Evolutionary conservation across 2,113 vertebrate species (phyloP).

Genomic region (Halcyon senegalensis): DNA sequence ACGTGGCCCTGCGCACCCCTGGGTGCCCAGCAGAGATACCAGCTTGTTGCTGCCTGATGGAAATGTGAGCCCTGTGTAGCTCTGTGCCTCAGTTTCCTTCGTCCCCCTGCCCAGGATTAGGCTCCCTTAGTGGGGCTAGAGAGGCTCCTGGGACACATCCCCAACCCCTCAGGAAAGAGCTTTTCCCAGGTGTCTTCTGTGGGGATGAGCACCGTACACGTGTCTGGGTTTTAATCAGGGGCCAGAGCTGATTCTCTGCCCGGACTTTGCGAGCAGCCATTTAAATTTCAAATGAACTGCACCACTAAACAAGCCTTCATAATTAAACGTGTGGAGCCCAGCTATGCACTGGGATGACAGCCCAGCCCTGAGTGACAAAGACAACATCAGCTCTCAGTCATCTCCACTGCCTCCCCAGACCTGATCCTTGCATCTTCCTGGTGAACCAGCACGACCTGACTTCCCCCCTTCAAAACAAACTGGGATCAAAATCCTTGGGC

Average conservation of each 20-base stretch:
- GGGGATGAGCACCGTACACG: accelerated
- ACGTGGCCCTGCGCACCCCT: accelerated
- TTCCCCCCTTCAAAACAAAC: neutral
- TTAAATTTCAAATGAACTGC: neutral
- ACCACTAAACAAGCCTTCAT: neutral
- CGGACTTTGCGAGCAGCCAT: neutral
- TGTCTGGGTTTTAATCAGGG: neutral
- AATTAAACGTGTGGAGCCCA: neutral
- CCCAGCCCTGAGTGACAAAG: neutral
- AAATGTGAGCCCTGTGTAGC: accelerated
- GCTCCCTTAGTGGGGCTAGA: neutral
- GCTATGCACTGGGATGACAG: neutral
- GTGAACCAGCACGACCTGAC: accelerated
- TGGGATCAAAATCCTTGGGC: neutral
- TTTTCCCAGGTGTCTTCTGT: neutral
- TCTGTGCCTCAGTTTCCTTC: neutral
- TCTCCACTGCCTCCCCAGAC: neutral
- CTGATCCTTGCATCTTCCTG: accelerated
- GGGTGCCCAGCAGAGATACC: accelerated
- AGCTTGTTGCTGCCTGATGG: neutral
- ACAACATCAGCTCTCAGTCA: neutral
- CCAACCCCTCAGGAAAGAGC: neutral
- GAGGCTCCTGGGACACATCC: neutral
- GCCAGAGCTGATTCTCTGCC: neutral
- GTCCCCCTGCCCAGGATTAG: neutral